Evolutionary conservation across 2,113 vertebrate genomes (phyloP), one percentile per base, ranked within the genome.

Genomic region (Nestor notabilis): DNA sequence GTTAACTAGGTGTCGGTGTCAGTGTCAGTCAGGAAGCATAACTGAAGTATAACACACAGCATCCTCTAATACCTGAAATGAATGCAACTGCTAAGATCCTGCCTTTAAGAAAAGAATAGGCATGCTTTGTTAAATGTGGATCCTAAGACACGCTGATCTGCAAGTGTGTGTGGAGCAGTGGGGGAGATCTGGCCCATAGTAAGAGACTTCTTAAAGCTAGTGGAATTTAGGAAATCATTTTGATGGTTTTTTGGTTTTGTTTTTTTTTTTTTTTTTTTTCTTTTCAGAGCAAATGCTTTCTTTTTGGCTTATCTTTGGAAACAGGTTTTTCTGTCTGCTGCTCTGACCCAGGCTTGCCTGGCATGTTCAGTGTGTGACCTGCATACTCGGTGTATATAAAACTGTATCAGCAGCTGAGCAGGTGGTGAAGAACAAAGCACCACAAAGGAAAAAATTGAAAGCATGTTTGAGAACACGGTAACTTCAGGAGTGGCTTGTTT

Each of bases 331-430:
- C 44, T 63, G 14, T 47, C 56, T 89, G 70, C 81, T 74, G 90
- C 91, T 93, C 53, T 92, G 93, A 74, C 49, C 82, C 85, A 19
- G 91, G 53, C 81, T 75, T 28, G 69, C 89, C 78, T 93, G 93
- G 74, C 5, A 1, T 11, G 74, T 47, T 89, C 65, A 3, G 43
- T 3, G 72, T 80, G 93, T 87, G 86, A 89, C 87, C 83, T 61
- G 87, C 81, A 3, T 17, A 2, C 53, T 15, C 60, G 75, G 29
- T 29, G n/a, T 14, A 0, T 27, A 29, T 39, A 55, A 35, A 74
- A 27, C 49, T 80, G 28, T 6, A 79, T 17, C 83, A 37, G 82
- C 87, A n/a, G 52, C 95, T 20, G 61, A 72, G 81, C 77, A 66
- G 64, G 46, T 63, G 84, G 81, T 49, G 53, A 46, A 46, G 87